Percentiles rank a stretch among this genome's conserved stretches.
Evolutionary conservation across 2,888 invertebrate species (phyloP).

Genomic region (Melanostoma mellinum): DNA sequence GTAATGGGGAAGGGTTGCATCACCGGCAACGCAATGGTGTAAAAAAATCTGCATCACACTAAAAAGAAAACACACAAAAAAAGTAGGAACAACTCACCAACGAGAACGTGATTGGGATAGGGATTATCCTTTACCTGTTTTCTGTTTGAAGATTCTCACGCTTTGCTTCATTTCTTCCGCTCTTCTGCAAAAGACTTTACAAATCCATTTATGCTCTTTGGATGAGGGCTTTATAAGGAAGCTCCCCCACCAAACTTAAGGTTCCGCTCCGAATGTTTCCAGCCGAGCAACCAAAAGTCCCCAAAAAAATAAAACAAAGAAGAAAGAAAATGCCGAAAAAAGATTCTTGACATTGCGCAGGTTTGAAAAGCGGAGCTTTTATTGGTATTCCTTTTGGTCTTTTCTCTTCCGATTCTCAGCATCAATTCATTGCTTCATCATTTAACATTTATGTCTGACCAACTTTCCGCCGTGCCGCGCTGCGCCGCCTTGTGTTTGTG

Average conservation of each 20-base stretch:
- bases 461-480: not conserved
- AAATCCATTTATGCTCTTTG: slow-evolving; percentile 45
- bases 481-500: not conserved
- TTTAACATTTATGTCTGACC: not conserved
- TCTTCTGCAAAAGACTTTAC: slow-evolving; percentile 33
- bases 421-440: slow-evolving; percentile 25
- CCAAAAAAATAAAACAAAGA: not conserved
- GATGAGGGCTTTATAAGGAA: slow-evolving; percentile 21
- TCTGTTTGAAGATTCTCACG: not conserved
- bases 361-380: slow-evolving; percentile 46
- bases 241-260: not conserved
- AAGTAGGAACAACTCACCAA: slow-evolving; percentile 14
- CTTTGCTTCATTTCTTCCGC: slow-evolving; percentile 46
- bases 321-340: slow-evolving; percentile 23
- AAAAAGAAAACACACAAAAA: not conserved
- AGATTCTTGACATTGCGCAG: slow-evolving; percentile 49
- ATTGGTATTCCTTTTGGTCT: slow-evolving; percentile 25
- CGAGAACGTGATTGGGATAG: slow-evolving; percentile 38
- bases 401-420: slow-evolving; percentile 18
- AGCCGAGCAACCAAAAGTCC: not conserved
- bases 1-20: not conserved
- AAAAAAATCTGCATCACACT: slow-evolving; percentile 14
- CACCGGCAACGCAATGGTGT: no score
- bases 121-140: slow-evolving; percentile 36
- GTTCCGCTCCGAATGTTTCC: slow-evolving; percentile 9